phyloP scores from a whole-genome alignment of 2,113 vertebrate genomes.

The Rhinoptilus africanus region DNA sequence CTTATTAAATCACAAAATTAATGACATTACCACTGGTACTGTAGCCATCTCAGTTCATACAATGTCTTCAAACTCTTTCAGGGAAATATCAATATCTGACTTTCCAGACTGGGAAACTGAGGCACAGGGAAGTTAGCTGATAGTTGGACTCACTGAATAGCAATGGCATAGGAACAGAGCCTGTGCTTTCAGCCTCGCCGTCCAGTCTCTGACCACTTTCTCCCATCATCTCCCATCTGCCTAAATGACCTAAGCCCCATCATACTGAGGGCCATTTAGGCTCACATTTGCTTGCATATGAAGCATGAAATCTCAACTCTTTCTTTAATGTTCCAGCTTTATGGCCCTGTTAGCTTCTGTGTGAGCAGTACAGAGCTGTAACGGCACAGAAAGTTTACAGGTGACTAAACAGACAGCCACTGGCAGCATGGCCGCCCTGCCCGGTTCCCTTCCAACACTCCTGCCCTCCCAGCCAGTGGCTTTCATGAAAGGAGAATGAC shows the following conservation, averaged over 20 bases:
- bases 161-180: background rate
- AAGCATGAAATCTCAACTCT: background rate
- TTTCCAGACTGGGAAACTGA: background rate
- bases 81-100: background rate
- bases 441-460: background rate
- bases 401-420: background rate
- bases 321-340: background rate
- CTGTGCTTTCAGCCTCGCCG: background rate
- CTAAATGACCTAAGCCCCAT: background rate
- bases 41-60: background rate
- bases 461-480: background rate
- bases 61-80: background rate
- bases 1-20: background rate
- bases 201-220: background rate
- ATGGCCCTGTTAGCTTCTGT: background rate
- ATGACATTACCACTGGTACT: background rate
- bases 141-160: background rate
- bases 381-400: background rate
- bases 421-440: background rate
- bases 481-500: background rate
- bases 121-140: background rate
- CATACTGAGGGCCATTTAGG: background rate
- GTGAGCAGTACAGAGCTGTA: background rate
- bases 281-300: background rate
- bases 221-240: background rate